Base-by-base conservation (phyloP, 2,888 invertebrate genomes). In the Chymomyza procnemis region DNA sequence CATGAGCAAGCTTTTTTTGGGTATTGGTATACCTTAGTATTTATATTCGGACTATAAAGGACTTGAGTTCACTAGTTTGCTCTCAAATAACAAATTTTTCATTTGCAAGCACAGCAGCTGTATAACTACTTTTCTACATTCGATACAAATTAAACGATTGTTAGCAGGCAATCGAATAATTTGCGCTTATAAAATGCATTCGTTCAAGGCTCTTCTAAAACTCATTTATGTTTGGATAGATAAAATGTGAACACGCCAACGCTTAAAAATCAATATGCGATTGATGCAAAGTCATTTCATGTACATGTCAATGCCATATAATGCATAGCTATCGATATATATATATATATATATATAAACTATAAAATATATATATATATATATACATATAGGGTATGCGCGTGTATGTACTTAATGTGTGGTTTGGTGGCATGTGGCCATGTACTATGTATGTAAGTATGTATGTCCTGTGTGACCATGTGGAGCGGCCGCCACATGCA, bases 211-310 rank as follows among this genome's bases (percentile, higher is more conserved):
- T 55, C 18, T 65, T 55, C 18, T 65, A 46, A 22, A 56, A 47
- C 48, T 59, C 18, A 48, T 58, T 6, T 60, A 18, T 50, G 30
- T 61, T 14, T 18, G 26, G 22, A 55, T 14, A 61, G 16, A 52
- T 70, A 50, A 26, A 30, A 61, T 54, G 22, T 55, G 55, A 5
- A 26, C 16, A 34, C 62, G 66, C 48, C 62, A 26, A 26, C 26
- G 26, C 6, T 26, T 6, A 62, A 59, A 59, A 55, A 26, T 62
- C 48, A 30, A 46, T 56, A 71, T 71, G 69, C 19, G 52, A 63
- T 69, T 46, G 62, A 69, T 50, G 57, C 57, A 69, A 46, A 69
- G 69, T 69, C 69, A 63, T 63, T 69, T 69, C 63, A 52, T 63
- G 69, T 41, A n/a, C 63, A 52, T 63, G 69, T 41, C 19, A 50